Conservation (phyloP, 2,888 invertebrate species). For the Zele albiditarsus region DNA sequence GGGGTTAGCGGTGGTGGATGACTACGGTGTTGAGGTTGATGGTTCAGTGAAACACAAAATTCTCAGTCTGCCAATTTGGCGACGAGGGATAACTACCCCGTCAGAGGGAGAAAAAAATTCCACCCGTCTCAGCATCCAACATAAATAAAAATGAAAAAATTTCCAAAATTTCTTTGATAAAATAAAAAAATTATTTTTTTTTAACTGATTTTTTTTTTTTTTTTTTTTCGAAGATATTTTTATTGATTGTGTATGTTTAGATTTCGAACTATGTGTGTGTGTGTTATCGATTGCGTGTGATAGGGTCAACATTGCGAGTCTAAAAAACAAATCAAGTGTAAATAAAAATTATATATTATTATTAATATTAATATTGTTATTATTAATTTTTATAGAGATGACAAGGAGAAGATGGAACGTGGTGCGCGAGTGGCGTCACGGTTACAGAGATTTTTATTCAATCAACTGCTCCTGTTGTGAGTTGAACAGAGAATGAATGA, state of each 20-base stretch:
- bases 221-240: neutral
- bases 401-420: neutral
- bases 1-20: neutral
- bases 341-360: neutral
- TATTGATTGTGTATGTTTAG: neutral
- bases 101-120: neutral
- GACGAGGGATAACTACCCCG: neutral
- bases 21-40: neutral
- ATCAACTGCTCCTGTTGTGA: neutral
- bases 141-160: no score
- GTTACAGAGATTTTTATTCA: constrained; percentile 15
- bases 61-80: neutral
- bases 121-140: no score
- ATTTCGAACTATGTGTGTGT: neutral
- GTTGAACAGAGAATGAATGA: neutral
- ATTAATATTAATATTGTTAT: neutral
- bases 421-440: constrained; percentile 18
- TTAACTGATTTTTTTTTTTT: neutral
- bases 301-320: neutral
- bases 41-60: neutral
- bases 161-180: neutral
- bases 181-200: neutral
- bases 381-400: constrained; percentile 4
- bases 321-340: neutral
- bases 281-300: neutral